These are phyloP conservation scores for Callosobruchus maculatus DNA, from an alignment of 2,888 invertebrate genomes.

Conservation along the genomic window DNA sequence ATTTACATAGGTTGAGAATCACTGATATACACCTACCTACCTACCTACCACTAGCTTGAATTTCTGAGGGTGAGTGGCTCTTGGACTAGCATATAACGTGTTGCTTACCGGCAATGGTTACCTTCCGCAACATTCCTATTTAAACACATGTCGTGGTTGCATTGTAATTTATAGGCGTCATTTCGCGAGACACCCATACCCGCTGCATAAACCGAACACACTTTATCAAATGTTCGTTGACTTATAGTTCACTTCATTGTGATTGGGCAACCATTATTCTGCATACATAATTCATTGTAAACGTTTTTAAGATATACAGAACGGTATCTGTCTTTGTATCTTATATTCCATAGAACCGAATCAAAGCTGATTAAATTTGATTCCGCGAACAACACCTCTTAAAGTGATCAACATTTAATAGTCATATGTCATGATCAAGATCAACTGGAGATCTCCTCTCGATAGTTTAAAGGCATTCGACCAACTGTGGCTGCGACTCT, in stretches of 20 bases:
- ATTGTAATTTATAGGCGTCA: background rate
- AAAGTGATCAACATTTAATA: too few relatives aligned
- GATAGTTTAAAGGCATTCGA: too few relatives aligned
- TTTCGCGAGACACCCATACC: background rate
- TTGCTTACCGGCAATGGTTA: background rate
- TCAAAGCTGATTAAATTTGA: background rate
- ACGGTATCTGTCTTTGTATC: background rate
- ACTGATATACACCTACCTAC: too few relatives aligned
- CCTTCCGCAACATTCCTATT: background rate
- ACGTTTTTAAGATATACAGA: background rate
- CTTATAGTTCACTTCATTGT: background rate
- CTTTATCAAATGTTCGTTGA: background rate
- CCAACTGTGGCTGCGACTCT: too few relatives aligned
- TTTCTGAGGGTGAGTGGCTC: too few relatives aligned
- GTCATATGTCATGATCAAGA: too few relatives aligned
- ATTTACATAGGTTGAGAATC: too few relatives aligned
- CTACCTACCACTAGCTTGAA: too few relatives aligned
- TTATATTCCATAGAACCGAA: background rate
- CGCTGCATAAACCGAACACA: background rate
- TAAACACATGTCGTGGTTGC: background rate
- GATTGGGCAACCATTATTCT: background rate
- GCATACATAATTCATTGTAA: background rate
- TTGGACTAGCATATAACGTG: too few relatives aligned
- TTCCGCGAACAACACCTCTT: too few relatives aligned
- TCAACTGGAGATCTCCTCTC: too few relatives aligned